Conservation (phyloP, 2,888 invertebrate species). For the Anagyrus pseudococci region DNA sequence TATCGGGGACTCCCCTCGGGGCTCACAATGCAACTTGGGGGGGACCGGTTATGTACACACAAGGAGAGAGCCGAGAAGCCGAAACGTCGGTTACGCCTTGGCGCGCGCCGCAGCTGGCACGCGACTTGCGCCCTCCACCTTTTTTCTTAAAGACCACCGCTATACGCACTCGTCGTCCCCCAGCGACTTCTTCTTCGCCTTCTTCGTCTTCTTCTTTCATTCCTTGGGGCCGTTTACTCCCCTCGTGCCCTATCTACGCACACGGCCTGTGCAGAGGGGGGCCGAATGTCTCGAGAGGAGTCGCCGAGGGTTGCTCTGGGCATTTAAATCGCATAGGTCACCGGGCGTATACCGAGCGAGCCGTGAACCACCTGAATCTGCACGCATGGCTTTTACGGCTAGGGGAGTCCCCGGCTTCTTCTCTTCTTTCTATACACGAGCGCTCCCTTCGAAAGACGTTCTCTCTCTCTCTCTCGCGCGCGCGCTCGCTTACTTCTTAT, state of each 20-base stretch:
- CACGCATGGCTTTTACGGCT: conserved; percentile 33
- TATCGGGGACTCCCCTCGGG: conserved; percentile 14
- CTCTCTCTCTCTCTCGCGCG: conserved; percentile 46
- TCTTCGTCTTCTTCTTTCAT: conserved; percentile 12
- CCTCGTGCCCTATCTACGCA: conserved; percentile 6
- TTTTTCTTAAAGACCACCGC: no score
- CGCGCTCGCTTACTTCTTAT: conserved; percentile 40
- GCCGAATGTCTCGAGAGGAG: conserved; percentile 38
- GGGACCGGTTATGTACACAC: no score
- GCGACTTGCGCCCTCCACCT: conserved; percentile 38
- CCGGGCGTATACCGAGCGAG: conserved; percentile 40
- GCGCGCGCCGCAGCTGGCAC: conserved; percentile 62
- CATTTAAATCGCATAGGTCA: conserved; percentile 54
- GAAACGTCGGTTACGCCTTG: conserved; percentile 62
- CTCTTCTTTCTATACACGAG: conserved; percentile 12
- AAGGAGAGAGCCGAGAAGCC: conserved; percentile 59
- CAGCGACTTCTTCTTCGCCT: conserved; percentile 36
- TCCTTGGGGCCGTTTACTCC: not conserved
- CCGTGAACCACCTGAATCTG: conserved; percentile 55
- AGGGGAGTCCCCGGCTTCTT: conserved; percentile 47
- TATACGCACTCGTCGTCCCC: not conserved
- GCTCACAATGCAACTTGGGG: conserved; percentile 42
- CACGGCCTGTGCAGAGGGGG: conserved; percentile 6
- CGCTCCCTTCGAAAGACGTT: no score
- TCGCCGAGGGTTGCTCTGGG: conserved; percentile 46